These are phyloP conservation scores for Nothocercus julius DNA, from an alignment of 2,113 vertebrate species.

Conservation along the genomic window DNA sequence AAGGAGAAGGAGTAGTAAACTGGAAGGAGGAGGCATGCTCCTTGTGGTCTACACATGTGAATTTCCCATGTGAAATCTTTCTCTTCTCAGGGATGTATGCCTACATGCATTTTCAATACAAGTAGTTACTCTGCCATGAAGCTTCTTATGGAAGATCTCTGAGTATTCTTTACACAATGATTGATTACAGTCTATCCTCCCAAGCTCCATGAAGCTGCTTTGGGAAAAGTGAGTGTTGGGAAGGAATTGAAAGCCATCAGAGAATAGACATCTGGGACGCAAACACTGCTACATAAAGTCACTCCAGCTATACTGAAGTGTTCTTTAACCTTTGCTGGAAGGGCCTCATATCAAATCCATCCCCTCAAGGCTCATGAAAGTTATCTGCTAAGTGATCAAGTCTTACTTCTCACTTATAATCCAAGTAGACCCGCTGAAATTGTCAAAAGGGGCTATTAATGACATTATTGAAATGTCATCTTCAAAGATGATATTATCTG, in stretches of 20 bases:
- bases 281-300: background rate
- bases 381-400: background rate
- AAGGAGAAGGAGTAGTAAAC: background rate
- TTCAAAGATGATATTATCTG: background rate
- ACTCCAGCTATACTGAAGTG: background rate
- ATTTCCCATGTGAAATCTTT: background rate
- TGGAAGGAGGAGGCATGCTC: background rate
- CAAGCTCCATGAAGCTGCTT: background rate
- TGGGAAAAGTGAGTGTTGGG: background rate
- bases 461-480: background rate
- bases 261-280: background rate
- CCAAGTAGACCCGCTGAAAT: background rate
- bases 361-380: background rate
- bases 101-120: background rate
- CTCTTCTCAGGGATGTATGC: background rate
- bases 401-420: background rate
- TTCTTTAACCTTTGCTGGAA: background rate
- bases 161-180: background rate
- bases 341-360: background rate
- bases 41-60: background rate
- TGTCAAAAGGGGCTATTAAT: background rate
- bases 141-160: background rate
- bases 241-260: background rate
- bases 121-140: background rate
- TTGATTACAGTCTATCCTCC: background rate